phyloP scores from a whole-genome alignment of 2,797 vertebrate genomes.

The Xiphophorus birchmanni region DNA sequence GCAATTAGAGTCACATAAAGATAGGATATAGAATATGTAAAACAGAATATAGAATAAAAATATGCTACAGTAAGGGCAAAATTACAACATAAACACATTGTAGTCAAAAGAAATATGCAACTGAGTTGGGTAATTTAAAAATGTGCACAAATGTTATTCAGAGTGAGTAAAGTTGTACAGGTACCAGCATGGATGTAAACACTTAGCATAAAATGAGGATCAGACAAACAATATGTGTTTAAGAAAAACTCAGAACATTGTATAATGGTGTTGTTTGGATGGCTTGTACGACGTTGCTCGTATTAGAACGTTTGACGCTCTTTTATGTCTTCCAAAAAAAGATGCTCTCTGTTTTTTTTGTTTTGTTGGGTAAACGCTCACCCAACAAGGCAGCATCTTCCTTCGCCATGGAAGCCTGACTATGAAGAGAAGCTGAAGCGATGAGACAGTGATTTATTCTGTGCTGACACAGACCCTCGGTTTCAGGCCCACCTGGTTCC shows the following conservation, averaged over 20 bases:
- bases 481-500: constrained; percentile 2
- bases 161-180: too few relatives aligned
- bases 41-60: too few relatives aligned
- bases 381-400: background rate
- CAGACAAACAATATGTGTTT: background rate
- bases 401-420: background rate
- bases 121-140: too few relatives aligned
- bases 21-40: too few relatives aligned
- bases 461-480: background rate
- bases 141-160: too few relatives aligned
- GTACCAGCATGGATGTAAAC: too few relatives aligned
- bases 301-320: background rate
- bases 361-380: background rate
- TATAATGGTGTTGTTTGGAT: background rate
- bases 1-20: too few relatives aligned
- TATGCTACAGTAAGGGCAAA: too few relatives aligned
- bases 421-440: background rate
- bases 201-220: background rate
- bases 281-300: background rate
- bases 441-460: background rate
- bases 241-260: background rate
- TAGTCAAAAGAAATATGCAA: too few relatives aligned
- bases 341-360: background rate
- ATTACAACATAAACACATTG: too few relatives aligned
- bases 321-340: background rate